A percentile compares a stretch with the other conserved stretches of the same genome.
These are phyloP conservation scores for Sciurus vulgaris DNA, from an alignment of 2,797 vertebrate genomes.

Conservation along the genomic window DNA sequence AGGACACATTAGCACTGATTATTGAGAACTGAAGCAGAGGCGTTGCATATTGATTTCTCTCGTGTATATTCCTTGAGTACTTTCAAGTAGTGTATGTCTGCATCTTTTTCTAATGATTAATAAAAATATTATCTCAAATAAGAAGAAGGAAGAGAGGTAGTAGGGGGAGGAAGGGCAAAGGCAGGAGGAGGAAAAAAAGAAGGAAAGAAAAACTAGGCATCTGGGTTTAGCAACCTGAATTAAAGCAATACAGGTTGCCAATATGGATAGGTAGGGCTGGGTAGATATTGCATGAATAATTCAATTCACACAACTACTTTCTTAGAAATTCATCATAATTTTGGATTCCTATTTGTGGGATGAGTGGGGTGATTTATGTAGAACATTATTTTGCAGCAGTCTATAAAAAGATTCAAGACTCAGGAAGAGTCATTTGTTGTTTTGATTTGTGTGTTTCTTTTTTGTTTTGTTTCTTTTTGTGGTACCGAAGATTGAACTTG, in stretches of 20 bases:
- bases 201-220: not conserved
- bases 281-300: not conserved
- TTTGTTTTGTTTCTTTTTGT: not conserved
- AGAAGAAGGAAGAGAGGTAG: not conserved
- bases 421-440: not conserved
- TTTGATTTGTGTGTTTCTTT: not conserved
- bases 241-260: not conserved
- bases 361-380: not conserved
- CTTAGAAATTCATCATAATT: not conserved
- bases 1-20: not conserved
- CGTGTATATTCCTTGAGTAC: not conserved
- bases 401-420: not conserved
- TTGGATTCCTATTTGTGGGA: not conserved
- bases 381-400: not conserved
- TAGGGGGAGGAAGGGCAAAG: not conserved
- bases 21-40: not conserved
- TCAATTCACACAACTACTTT: not conserved
- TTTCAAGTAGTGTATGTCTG: not conserved
- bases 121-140: not conserved
- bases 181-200: too few relatives aligned
- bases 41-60: not conserved
- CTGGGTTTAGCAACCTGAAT: not conserved
- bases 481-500: not conserved
- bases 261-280: not conserved
- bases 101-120: not conserved